Conservation (phyloP, 2,888 invertebrate species). For the Lepidocyrtoides sp. region DNA sequence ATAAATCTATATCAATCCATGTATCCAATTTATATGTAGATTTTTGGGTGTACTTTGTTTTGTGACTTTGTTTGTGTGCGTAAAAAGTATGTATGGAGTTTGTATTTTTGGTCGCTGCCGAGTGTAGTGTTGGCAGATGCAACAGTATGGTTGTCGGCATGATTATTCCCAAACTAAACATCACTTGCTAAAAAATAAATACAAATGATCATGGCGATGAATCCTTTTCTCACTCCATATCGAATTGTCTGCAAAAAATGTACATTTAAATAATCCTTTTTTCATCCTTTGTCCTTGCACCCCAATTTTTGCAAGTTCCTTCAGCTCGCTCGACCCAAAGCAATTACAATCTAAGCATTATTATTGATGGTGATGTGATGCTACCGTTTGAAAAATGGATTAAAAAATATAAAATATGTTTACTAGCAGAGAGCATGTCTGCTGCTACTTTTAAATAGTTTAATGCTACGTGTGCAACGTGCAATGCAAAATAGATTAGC, state of each 20-base stretch:
- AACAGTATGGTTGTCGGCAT: slow-evolving; percentile 20
- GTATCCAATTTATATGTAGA: background rate
- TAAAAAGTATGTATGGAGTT: background rate
- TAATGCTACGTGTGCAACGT: background rate
- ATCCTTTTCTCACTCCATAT: slow-evolving; percentile 32
- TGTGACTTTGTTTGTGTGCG: background rate
- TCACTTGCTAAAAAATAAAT: background rate
- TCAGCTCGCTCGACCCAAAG: slow-evolving; percentile 19
- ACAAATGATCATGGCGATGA: background rate
- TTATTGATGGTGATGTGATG: slow-evolving; percentile 6
- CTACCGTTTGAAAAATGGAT: background rate
- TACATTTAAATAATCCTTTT: slow-evolving; percentile 53
- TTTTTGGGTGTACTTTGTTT: background rate
- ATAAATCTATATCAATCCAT: background rate
- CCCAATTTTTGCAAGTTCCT: slow-evolving; percentile 59
- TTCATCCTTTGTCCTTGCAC: slow-evolving; percentile 67
- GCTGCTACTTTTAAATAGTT: background rate
- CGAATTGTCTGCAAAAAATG: slow-evolving; percentile 27
- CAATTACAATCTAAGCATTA: background rate
- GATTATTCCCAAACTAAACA: background rate
- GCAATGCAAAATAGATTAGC: slow-evolving; percentile 45
- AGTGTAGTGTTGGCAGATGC: background rate
- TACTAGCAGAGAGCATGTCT: background rate
- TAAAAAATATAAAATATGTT: background rate
- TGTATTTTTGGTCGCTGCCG: background rate